Evolutionary conservation across 1,140 invertebrate species (phyloP).

Genomic region (Brachionus sp.): DNA sequence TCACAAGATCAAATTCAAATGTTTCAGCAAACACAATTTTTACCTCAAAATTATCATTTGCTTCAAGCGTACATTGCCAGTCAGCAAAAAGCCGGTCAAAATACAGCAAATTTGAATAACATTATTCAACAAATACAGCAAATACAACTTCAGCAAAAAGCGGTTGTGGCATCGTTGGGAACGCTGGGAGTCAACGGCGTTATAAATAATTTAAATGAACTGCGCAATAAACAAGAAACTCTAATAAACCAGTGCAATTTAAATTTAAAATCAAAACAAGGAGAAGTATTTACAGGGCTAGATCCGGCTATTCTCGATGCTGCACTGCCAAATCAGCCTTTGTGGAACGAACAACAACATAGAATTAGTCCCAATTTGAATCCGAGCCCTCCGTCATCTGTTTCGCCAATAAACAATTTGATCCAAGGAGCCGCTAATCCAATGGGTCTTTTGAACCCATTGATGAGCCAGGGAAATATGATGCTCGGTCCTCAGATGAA

Average conservation of each 20-base stretch:
- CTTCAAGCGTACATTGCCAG: neutral
- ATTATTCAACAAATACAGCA: conserved; percentile 38
- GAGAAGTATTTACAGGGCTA: neutral
- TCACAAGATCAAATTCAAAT: neutral
- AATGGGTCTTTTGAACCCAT: neutral
- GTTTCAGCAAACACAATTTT: conserved; percentile 23
- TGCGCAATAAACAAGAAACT: conserved; percentile 10
- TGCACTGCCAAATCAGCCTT: neutral
- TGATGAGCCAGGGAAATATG: neutral
- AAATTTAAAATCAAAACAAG: neutral
- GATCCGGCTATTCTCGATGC: conserved; percentile 38
- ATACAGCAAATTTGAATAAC: neutral
- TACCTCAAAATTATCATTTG: conserved; percentile 34
- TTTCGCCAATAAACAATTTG: neutral
- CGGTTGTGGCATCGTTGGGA: neutral
- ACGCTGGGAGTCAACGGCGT: neutral
- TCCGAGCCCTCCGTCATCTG: conserved; percentile 10
- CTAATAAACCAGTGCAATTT: neutral
- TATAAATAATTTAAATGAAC: neutral
- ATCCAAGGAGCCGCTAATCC: neutral
- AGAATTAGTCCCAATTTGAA: neutral
- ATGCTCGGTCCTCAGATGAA: neutral
- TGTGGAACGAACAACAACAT: neutral
- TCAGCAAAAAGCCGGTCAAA: conserved; percentile 14
- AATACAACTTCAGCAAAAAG: conserved; percentile 37